Conservation (phyloP, 2,797 vertebrate genomes). For the Lithobates pipiens region DNA sequence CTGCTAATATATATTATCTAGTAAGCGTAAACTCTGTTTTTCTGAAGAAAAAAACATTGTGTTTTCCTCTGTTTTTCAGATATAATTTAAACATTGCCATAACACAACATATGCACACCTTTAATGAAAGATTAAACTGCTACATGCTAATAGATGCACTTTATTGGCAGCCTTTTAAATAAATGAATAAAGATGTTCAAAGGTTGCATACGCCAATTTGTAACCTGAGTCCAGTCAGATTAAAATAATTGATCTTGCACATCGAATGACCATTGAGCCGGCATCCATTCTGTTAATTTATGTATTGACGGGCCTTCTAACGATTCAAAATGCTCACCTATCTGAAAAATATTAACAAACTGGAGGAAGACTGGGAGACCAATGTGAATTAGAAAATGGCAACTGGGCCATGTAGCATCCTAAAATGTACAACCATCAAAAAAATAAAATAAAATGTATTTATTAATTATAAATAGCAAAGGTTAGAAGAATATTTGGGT, state of each 20-base stretch:
- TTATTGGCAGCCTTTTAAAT: background rate
- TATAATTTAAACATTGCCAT: background rate
- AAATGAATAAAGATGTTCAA: background rate
- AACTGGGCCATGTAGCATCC: background rate
- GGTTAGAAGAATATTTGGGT: too few relatives aligned
- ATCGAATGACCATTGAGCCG: constrained; percentile 20
- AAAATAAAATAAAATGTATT: too few relatives aligned
- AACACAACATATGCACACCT: background rate
- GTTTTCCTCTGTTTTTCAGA: too few relatives aligned
- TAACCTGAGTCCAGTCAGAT: constrained; percentile 18
- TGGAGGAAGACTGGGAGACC: background rate
- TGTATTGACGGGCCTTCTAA: constrained; percentile 6
- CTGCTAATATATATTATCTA: background rate
- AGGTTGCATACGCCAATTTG: constrained; percentile 10
- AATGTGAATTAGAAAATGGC: background rate
- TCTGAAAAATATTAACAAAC: background rate
- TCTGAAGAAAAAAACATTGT: background rate
- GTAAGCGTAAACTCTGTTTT: background rate
- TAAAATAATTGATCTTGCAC: constrained; percentile 50
- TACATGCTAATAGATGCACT: background rate
- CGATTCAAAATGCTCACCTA: background rate
- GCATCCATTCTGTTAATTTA: constrained; percentile 15
- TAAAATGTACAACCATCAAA: background rate
- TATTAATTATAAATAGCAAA: too few relatives aligned
- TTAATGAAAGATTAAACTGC: background rate